Percentiles rank a stretch among this genome's conserved stretches.
These are phyloP conservation scores for Benitochromis conjunctus DNA, from an alignment of 2,113 vertebrate species.

Conservation along the genomic window DNA sequence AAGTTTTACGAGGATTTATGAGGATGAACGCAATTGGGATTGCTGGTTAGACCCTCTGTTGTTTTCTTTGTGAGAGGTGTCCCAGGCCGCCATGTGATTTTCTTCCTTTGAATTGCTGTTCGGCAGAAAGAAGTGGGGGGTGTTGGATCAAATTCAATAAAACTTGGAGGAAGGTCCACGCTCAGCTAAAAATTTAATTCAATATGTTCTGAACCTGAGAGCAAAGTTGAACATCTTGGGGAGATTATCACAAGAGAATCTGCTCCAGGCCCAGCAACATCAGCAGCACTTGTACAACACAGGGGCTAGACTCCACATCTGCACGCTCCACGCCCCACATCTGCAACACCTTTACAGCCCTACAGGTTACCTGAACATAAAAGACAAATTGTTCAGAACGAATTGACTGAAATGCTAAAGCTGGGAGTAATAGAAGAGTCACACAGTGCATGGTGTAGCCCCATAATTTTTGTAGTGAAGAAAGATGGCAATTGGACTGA, in stretches of 20 bases:
- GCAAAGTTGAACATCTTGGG: neutral
- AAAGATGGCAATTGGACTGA: neutral
- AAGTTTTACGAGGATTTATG: neutral
- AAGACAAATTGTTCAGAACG: neutral
- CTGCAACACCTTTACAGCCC: neutral
- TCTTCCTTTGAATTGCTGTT: neutral
- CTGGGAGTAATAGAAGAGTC: neutral
- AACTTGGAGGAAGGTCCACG: neutral
- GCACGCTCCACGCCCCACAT: too few relatives aligned
- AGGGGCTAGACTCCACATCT: neutral
- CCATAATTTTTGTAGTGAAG: neutral
- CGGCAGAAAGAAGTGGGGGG: neutral
- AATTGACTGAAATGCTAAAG: neutral
- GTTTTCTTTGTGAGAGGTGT: accelerated
- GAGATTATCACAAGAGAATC: neutral
- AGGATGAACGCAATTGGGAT: accelerated
- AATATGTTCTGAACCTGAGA: neutral
- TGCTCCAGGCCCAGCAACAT: neutral
- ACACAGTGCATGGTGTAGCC: neutral
- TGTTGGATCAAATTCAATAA: neutral
- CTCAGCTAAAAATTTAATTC: neutral
- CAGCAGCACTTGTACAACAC: neutral
- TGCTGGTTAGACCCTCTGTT: neutral
- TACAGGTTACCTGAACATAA: neutral
- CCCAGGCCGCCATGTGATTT: neutral